Evolutionary conservation across 2,113 vertebrate genomes (phyloP).

Genomic region (Hippolais icterina): DNA sequence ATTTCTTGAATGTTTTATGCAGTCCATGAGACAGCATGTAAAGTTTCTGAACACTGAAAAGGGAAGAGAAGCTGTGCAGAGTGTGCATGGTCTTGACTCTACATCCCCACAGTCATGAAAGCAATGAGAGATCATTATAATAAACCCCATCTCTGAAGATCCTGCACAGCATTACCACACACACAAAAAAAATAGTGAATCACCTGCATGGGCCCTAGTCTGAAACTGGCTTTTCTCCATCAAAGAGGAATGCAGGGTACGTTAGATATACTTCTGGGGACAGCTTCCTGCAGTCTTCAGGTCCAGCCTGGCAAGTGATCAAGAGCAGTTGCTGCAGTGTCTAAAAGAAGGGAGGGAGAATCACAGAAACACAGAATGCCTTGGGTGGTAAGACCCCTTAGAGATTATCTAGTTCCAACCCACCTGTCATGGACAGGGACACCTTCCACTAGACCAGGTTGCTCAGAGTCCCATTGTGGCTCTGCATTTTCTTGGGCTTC

Average conservation of each 20-base stretch:
- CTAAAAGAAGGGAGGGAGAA: not conserved
- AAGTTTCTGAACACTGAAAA: not conserved
- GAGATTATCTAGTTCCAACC: not conserved
- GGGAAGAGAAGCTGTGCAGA: not conserved
- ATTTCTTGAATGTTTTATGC: not conserved
- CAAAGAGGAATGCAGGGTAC: accelerated
- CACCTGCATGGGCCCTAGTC: not conserved
- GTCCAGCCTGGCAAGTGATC: not conserved
- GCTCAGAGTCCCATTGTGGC: not conserved
- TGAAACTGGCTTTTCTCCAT: not conserved
- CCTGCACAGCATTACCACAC: not conserved
- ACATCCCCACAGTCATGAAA: not conserved
- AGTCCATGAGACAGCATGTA: not conserved
- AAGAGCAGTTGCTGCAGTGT: not conserved
- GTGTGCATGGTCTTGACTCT: not conserved
- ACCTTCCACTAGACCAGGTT: not conserved
- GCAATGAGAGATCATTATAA: not conserved
- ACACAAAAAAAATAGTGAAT: not conserved
- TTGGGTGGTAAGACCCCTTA: not conserved
- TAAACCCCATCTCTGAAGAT: not conserved
- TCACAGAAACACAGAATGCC: not conserved
- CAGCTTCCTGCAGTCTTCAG: not conserved
- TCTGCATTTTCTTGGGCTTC: no score
- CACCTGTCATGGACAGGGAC: not conserved
- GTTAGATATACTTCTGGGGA: no score